Percentiles rank a stretch among this genome's conserved stretches.
These are phyloP conservation scores for Sminthurinus aureus DNA, from an alignment of 2,888 invertebrate species.

Conservation along the genomic window DNA sequence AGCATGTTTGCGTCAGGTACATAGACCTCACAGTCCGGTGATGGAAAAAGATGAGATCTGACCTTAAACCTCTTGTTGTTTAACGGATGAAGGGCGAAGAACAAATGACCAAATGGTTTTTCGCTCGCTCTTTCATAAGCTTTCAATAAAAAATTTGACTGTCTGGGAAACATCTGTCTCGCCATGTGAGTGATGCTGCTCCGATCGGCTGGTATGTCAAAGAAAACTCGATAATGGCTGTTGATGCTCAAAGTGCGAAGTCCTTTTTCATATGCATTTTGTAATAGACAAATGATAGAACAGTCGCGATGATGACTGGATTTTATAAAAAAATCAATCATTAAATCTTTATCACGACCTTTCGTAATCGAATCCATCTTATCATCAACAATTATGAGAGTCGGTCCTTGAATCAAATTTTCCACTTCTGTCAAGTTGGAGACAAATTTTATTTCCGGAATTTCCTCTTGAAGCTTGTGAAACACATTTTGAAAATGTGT, in stretches of 20 bases:
- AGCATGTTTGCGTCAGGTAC: too few relatives aligned
- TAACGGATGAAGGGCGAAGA: too few relatives aligned
- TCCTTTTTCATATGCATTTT: conserved; percentile 14
- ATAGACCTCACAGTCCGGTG: too few relatives aligned
- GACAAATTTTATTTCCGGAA: conserved; percentile 8
- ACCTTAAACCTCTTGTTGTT: too few relatives aligned
- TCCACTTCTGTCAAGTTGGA: conserved; percentile 7
- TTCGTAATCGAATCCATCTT: neutral
- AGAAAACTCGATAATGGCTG: conserved; percentile 4
- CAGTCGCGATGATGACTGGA: conserved; percentile 1
- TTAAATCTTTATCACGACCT: neutral
- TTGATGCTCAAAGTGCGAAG: conserved; percentile 4
- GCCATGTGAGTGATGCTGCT: too few relatives aligned
- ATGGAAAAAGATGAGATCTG: too few relatives aligned
- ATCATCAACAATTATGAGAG: conserved; percentile 24
- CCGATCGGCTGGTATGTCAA: conserved; percentile 9
- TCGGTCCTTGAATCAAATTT: neutral
- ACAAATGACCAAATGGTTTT: too few relatives aligned
- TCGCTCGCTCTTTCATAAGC: too few relatives aligned
- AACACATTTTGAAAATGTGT: conserved; percentile 12
- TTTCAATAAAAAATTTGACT: too few relatives aligned
- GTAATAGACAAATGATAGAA: conserved; percentile 18
- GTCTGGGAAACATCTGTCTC: too few relatives aligned
- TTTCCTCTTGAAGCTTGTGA: conserved; percentile 5
- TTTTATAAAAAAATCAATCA: conserved; percentile 21